Percentiles rank a stretch among this genome's conserved stretches.
Conservation (phyloP, 2,113 vertebrate genomes). For the Lepidothrix coronata region DNA sequence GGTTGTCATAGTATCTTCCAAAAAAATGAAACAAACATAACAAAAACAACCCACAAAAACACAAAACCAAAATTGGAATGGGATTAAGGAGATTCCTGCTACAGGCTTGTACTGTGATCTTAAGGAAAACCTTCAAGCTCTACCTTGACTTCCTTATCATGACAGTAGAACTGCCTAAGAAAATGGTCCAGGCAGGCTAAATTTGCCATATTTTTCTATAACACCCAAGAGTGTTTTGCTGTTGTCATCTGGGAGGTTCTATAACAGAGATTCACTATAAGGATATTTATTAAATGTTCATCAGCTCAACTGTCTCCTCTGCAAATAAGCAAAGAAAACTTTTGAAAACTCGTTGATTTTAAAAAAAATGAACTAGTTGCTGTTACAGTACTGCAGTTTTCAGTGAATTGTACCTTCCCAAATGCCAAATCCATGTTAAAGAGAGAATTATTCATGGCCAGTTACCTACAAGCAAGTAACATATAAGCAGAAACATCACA, state of each 20-base stretch:
- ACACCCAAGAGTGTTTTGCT: not conserved
- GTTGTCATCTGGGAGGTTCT: not conserved
- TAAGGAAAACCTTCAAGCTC: not conserved
- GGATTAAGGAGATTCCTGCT: not conserved
- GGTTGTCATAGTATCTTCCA: not conserved
- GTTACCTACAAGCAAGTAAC: not conserved
- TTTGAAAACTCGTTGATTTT: not conserved
- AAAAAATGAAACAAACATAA: not conserved
- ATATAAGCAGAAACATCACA: not conserved
- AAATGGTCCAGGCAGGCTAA: not conserved
- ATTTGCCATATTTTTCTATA: not conserved
- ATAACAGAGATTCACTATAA: not conserved
- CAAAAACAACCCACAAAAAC: not conserved
- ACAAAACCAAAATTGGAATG: not conserved
- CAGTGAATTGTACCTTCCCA: not conserved
- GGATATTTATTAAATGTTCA: not conserved
- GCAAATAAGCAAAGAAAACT: not conserved
- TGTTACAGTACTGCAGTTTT: not conserved
- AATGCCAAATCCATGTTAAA: not conserved
- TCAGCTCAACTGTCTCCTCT: not conserved
- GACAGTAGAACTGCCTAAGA: not conserved
- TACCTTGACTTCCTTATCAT: not conserved
- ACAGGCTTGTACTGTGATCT: not conserved
- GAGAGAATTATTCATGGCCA: not conserved
- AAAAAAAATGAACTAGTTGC: not conserved